phyloP scores from a whole-genome alignment of 2,888 invertebrate genomes.

The Thymelicus acteon region DNA sequence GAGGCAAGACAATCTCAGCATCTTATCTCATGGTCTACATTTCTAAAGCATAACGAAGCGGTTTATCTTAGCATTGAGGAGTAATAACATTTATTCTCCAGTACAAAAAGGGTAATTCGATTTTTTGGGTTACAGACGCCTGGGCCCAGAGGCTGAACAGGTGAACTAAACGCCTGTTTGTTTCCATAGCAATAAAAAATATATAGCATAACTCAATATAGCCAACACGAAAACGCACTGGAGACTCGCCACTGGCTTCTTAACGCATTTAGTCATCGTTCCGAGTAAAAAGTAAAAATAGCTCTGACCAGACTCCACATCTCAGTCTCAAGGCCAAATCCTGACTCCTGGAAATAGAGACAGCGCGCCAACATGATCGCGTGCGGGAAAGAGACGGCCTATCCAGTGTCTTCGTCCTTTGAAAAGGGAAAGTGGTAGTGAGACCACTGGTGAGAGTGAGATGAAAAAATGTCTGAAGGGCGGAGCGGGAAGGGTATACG shows the following conservation, averaged over 20 bases:
- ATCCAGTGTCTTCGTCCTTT: conserved; percentile 80
- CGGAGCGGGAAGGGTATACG: conserved; percentile 58
- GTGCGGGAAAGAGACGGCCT: conserved; percentile 50
- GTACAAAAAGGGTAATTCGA: too few relatives aligned
- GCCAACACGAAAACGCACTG: conserved; percentile 44
- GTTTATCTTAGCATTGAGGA: too few relatives aligned
- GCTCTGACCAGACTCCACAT: conserved; percentile 74
- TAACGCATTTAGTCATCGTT: conserved; percentile 82
- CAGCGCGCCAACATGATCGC: conserved; percentile 41
- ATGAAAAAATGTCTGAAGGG: conserved; percentile 80
- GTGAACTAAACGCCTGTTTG: too few relatives aligned
- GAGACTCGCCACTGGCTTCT: conserved; percentile 60
- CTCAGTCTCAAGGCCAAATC: conserved; percentile 82
- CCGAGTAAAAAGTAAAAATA: conserved; percentile 83
- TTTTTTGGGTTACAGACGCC: too few relatives aligned
- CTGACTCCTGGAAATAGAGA: conserved; percentile 66
- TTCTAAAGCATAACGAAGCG: too few relatives aligned
- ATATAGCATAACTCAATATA: conserved; percentile 38
- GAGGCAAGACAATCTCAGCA: too few relatives aligned
- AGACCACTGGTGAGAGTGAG: conserved; percentile 79
- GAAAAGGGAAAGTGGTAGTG: conserved; percentile 83
- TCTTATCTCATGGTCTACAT: too few relatives aligned
- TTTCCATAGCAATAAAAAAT: neutral
- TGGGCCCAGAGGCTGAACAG: too few relatives aligned
- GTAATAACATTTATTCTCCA: too few relatives aligned